Percentiles rank a stretch among this genome's conserved stretches.
Conservation (phyloP, 2,888 invertebrate genomes). For the Osmoderma eremita region DNA sequence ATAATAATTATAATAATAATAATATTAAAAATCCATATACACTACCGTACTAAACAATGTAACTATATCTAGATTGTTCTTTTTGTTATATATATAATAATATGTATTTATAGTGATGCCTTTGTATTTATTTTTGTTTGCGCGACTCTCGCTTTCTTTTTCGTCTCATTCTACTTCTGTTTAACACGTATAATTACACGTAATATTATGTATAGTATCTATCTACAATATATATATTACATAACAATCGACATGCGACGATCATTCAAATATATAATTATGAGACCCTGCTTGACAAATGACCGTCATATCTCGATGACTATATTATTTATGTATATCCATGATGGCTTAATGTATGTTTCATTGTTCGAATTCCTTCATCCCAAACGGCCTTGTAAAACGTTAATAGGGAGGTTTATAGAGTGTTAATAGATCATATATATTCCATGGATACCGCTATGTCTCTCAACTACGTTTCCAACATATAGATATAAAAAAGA, state of each 20-base stretch:
- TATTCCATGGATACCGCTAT: too few relatives aligned
- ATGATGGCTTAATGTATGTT: conserved; percentile 35
- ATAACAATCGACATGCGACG: conserved; percentile 57
- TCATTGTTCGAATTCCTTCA: conserved; percentile 23
- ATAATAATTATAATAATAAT: conserved; percentile 54
- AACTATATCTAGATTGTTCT: conserved; percentile 50
- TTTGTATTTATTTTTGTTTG: conserved; percentile 20
- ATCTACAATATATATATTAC: conserved; percentile 55
- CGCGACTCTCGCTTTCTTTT: background rate
- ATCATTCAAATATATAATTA: conserved; percentile 62
- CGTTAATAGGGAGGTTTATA: too few relatives aligned
- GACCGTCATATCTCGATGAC: conserved; percentile 59
- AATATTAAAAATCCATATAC: conserved; percentile 51
- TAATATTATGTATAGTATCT: conserved; percentile 50
- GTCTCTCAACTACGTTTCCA: too few relatives aligned
- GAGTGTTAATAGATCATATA: too few relatives aligned
- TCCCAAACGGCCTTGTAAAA: background rate
- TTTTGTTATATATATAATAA: conserved; percentile 6
- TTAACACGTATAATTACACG: conserved; percentile 23
- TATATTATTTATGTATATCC: conserved; percentile 38
- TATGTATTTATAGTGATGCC: conserved; percentile 21
- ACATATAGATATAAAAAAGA: too few relatives aligned
- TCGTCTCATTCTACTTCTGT: conserved; percentile 18
- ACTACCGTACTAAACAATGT: conserved; percentile 56
- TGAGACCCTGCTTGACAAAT: conserved; percentile 65